These are phyloP conservation scores for Aurelia sp. DNA, from an alignment of 30 jellyfish, hydroid and myxozoan genomes.

Conservation along the genomic window DNA sequence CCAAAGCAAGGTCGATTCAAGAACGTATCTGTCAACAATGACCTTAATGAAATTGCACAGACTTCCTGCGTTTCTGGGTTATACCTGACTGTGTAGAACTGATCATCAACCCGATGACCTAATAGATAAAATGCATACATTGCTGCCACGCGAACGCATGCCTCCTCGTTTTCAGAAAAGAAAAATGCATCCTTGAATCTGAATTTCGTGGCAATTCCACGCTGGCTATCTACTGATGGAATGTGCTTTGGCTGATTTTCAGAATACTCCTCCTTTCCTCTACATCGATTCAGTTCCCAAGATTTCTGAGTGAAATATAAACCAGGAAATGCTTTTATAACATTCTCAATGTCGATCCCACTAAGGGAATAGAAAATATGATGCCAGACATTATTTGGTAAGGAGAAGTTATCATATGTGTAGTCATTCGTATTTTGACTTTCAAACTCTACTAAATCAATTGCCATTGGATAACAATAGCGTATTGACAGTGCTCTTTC, in stretches of 20 bases:
- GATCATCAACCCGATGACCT: conserved; percentile 41
- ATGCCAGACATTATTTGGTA: conserved; percentile 62
- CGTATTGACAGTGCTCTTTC: conserved; percentile 77
- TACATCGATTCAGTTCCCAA: conserved; percentile 28
- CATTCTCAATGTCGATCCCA: conserved; percentile 32
- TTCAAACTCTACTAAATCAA: neutral
- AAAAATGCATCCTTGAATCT: conserved; percentile 31
- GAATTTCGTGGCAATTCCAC: conserved; percentile 54
- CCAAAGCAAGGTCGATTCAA: neutral
- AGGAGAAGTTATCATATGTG: neutral
- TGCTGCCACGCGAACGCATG: conserved; percentile 69
- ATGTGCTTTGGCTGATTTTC: conserved; percentile 5
- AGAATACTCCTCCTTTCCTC: neutral
- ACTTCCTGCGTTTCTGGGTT: conserved; percentile 6
- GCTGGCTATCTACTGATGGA: conserved; percentile 34
- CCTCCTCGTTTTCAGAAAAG: conserved; percentile 55
- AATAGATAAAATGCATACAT: conserved; percentile 66
- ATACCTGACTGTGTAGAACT: neutral
- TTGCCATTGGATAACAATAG: conserved; percentile 60
- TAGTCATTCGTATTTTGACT: conserved; percentile 4
- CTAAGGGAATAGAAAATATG: conserved; percentile 27
- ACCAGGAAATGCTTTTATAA: conserved; percentile 41
- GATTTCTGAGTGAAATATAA: conserved; percentile 2
- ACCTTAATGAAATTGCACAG: neutral
- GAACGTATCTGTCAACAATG: neutral